Evolutionary conservation across 2,888 invertebrate genomes (phyloP).

Genomic region (Aromia moschata): DNA sequence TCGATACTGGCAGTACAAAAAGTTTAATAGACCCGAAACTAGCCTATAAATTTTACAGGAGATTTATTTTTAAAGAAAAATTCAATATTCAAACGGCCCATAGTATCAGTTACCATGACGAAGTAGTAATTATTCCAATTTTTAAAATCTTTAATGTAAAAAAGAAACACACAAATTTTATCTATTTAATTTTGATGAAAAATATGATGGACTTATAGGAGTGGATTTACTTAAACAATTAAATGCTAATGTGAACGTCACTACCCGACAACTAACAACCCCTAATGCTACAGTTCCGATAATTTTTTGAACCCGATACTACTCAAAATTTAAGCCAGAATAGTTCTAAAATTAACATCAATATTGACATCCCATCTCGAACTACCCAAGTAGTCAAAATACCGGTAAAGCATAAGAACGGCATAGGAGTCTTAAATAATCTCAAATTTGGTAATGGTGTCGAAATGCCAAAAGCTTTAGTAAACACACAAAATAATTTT

Average conservation of each 20-base stretch:
- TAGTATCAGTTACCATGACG: too few relatives aligned
- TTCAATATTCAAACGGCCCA: too few relatives aligned
- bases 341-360: neutral
- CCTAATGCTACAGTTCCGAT: neutral
- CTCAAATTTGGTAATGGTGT: neutral
- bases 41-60: constrained; percentile 3
- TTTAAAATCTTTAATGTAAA: neutral
- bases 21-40: constrained; percentile 3
- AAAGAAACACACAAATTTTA: constrained; percentile 1
- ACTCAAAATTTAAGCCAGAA: neutral
- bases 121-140: neutral
- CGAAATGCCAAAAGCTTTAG: neutral
- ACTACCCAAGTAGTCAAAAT: neutral
- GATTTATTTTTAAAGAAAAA: neutral
- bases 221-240: neutral
- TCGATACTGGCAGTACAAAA: neutral
- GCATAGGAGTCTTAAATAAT: neutral
- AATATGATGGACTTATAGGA: constrained; percentile 9
- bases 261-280: neutral
- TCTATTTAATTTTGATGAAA: neutral
- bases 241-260: neutral
- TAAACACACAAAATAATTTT: neutral
- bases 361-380: neutral
- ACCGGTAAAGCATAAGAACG: neutral
- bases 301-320: neutral